phyloP scores from a whole-genome alignment of 2,888 invertebrate species.

The Biston stratarius region DNA sequence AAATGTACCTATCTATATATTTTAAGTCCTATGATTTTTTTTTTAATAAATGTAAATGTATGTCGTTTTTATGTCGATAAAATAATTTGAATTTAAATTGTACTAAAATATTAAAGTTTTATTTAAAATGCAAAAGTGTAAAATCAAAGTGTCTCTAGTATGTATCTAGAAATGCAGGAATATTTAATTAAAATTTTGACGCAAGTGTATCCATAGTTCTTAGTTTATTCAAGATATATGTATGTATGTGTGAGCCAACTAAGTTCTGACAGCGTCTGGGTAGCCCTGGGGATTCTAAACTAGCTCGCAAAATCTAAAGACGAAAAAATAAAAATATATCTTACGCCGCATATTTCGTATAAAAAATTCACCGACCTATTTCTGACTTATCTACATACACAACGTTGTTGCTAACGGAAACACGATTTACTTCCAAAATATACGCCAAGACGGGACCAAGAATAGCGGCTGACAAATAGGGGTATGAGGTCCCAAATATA shows the following conservation, averaged over 20 bases:
- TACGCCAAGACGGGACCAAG: slow-evolving; percentile 11
- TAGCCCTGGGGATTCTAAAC: slow-evolving; percentile 21
- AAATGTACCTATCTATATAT: no score
- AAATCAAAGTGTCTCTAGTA: slow-evolving; percentile 33
- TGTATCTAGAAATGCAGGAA: slow-evolving; percentile 43
- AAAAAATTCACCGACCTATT: slow-evolving; percentile 2
- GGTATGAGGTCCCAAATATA: slow-evolving; percentile 23
- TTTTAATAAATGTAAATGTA: no score
- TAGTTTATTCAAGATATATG: slow-evolving; percentile 40
- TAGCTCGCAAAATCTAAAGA: slow-evolving; percentile 4
- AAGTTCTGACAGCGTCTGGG: slow-evolving; percentile 20
- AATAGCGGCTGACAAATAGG: slow-evolving; percentile 34
- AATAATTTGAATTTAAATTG: no score
- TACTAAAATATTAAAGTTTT: slow-evolving; percentile 1
- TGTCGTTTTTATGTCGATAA: no score
- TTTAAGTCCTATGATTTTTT: no score
- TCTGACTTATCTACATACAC: neutral
- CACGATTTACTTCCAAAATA: slow-evolving; percentile 7
- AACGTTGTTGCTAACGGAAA: slow-evolving; percentile 3
- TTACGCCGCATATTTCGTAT: neutral
- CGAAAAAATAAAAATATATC: slow-evolving; percentile 11
- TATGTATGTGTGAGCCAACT: no score
- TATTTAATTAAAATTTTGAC: slow-evolving; percentile 48
- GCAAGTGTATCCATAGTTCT: slow-evolving; percentile 39
- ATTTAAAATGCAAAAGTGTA: slow-evolving; percentile 3